Evolutionary conservation across 2,113 vertebrate genomes (phyloP).

Genomic region (Synodontis membranacea): DNA sequence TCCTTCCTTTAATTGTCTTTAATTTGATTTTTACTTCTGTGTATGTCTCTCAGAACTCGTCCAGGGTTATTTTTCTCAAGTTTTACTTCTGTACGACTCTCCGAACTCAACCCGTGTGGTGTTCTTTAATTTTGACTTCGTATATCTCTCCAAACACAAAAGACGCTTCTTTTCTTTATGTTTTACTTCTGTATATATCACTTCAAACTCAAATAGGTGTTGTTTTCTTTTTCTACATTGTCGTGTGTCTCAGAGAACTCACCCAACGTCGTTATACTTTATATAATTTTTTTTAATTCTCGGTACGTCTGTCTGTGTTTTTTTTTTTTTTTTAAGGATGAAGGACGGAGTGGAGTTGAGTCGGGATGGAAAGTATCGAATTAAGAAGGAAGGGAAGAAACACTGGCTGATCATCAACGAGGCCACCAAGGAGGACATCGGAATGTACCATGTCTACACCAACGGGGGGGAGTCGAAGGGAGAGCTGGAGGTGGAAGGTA

Average conservation of each 20-base stretch:
- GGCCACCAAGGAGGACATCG: conserved; percentile 77
- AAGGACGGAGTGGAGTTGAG: conserved; percentile 88
- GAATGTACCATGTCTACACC: conserved; percentile 78
- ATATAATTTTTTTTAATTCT: not conserved
- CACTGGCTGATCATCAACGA: conserved; percentile 86
- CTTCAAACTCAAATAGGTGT: no score
- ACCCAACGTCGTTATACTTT: not conserved
- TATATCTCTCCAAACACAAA: no score
- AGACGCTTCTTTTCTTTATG: no score
- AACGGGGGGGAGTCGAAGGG: conserved; percentile 86
- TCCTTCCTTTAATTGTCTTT: not conserved
- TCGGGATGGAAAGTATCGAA: conserved; percentile 85
- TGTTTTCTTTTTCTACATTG: no score
- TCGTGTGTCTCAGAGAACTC: not conserved
- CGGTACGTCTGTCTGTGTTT: not conserved
- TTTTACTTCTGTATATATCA: no score
- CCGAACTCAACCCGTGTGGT: no score
- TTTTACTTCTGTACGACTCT: no score
- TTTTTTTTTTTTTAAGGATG: conserved; percentile 70
- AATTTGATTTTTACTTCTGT: not conserved
- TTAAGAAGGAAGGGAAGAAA: conserved; percentile 88
- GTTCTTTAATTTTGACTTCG: no score
- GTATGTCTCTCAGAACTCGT: not conserved
- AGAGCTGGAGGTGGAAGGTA: conserved; percentile 87
- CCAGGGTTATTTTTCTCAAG: no score